Evolutionary conservation across 1,140 invertebrate genomes (phyloP), one percentile per base, ranked within the genome.

Genomic region (Paralvinella palmiformis): DNA sequence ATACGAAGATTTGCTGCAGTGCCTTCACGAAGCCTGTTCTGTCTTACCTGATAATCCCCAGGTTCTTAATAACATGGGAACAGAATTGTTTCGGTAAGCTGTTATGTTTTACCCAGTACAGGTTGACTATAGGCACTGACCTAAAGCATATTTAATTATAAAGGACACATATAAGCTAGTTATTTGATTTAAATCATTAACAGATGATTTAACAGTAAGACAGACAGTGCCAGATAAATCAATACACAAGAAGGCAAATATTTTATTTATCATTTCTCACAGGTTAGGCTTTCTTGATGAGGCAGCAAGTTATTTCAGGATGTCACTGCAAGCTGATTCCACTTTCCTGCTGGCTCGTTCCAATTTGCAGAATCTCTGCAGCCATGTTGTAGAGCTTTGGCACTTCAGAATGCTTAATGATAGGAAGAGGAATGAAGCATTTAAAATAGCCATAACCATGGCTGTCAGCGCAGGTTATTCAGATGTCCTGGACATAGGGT

Each of bases 391-490:
- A 33, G 87, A 89, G 66, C 78, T 89, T 48, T 91, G 90, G 90
- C 89, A 91, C 76, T 91, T 88, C 75, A 78, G 87, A 61, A 91
- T 91, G 90, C 73, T 91, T 3, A 91, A 91, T 82, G 89, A 91
- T 77, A 82, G 75, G 50, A 71, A 74, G 27, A 80, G 89, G 59
- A 91, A 91, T 79, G 72, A 81, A 61, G 81, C 85, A 6, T 91
- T 86, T 72, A 80, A 81, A 59, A 68, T 78, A 64, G 89, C 88
- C 1, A 88, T 91, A 66, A 68, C 72, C 10, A 82, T 83, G 64
- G 83, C 76, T 63, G 73, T 89, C 20, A 72, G 75, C 15, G 69
- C 79, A 53, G 84, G 83, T 22, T 83, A 81, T 65, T 78, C 83
- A 57, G 80, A 78, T 66, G 85, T 90, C 5, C 71, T 91, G 20